A percentile compares a stretch with the other conserved stretches of the same genome.
These are phyloP conservation scores for Heliothis virescens DNA, from an alignment of 1,140 invertebrate species.

Conservation along the genomic window DNA sequence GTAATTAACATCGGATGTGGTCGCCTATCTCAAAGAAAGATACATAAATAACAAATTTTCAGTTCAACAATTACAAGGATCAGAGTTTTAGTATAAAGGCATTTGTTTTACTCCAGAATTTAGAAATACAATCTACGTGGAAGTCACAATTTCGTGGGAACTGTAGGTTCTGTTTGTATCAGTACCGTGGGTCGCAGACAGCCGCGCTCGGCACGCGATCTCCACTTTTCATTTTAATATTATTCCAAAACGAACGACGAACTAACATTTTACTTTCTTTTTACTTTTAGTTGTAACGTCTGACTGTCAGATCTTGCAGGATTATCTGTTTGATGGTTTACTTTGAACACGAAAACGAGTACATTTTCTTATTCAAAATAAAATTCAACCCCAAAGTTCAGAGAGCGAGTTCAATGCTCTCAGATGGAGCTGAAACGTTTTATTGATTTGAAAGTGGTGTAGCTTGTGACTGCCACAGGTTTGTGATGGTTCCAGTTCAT, in stretches of 20 bases:
- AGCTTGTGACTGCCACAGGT: not conserved
- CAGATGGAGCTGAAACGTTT: constrained; percentile 18
- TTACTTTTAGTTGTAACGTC: constrained; percentile 38
- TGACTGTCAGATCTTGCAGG: not conserved
- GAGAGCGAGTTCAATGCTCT: constrained; percentile 2
- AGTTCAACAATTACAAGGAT: too few relatives aligned
- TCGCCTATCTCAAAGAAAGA: too few relatives aligned
- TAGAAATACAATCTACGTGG: too few relatives aligned
- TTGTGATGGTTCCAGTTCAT: constrained; percentile 7
- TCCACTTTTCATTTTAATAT: constrained; percentile 60
- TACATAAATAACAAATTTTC: too few relatives aligned
- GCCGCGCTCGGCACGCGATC: constrained; percentile 67
- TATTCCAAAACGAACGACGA: constrained; percentile 65
- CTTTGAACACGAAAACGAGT: not conserved
- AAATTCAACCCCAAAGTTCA: not conserved
- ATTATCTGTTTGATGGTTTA: not conserved
- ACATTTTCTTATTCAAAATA: constrained; percentile 6
- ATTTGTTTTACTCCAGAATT: too few relatives aligned
- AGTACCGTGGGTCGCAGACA: constrained; percentile 50
- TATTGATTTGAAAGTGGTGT: constrained; percentile 4
- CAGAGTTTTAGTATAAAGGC: too few relatives aligned
- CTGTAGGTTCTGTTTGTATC: not conserved
- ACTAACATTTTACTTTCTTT: constrained; percentile 70
- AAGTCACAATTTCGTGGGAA: not conserved
- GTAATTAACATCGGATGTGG: too few relatives aligned